phyloP scores from a whole-genome alignment of 2,888 invertebrate species.

The Troides helena region DNA sequence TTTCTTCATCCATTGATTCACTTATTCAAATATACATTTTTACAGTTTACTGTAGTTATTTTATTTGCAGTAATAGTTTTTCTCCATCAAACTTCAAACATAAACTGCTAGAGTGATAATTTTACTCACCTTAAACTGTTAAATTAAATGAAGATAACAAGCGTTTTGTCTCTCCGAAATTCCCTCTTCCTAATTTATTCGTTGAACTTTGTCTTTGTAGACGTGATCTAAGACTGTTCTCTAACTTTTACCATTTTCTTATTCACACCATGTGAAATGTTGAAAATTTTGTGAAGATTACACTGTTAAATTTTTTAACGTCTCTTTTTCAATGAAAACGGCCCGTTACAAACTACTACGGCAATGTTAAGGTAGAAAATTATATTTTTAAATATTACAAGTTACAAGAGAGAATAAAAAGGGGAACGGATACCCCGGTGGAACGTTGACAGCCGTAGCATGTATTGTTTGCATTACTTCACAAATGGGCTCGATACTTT shows the following conservation, averaged over 20 bases:
- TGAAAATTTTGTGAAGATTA: slow-evolving; percentile 23
- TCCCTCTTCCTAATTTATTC: slow-evolving; percentile 64
- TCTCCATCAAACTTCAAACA: background rate
- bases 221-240: slow-evolving; percentile 56
- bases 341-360: background rate
- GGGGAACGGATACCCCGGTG: background rate
- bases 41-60: background rate
- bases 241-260: slow-evolving; percentile 35
- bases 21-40: background rate
- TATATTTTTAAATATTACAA: background rate
- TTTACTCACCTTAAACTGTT: slow-evolving; percentile 53
- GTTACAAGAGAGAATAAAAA: no score
- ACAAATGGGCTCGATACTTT: slow-evolving; percentile 65
- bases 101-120: slow-evolving; percentile 43
- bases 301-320: slow-evolving; percentile 11
- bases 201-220: slow-evolving; percentile 59
- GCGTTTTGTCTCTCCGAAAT: slow-evolving; percentile 51
- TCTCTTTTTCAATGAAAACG: background rate
- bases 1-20: slow-evolving; percentile 33
- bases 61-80: background rate
- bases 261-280: slow-evolving; percentile 27
- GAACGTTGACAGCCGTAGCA: slow-evolving; percentile 42
- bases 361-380: background rate
- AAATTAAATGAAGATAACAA: slow-evolving; percentile 63
- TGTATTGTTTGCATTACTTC: slow-evolving; percentile 63